Percentiles rank a stretch among this genome's conserved stretches.
Evolutionary conservation across 64 coral and sea anemone genomes (phyloP).

Genomic region (Montipora foliosa): DNA sequence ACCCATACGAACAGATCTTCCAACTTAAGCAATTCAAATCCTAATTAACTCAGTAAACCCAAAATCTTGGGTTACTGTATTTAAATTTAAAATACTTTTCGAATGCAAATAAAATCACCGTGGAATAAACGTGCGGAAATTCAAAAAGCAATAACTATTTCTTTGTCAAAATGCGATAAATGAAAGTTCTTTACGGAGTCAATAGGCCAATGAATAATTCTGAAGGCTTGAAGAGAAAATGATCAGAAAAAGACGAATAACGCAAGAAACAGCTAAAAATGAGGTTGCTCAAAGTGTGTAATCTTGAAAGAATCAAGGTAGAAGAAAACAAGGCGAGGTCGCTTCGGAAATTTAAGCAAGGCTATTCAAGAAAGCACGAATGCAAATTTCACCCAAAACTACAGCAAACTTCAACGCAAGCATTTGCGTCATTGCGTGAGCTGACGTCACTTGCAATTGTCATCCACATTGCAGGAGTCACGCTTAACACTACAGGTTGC

Average conservation of each 20-base stretch:
- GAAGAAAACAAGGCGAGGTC: too few species aligned
- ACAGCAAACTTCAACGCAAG: background rate
- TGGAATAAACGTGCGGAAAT: background rate
- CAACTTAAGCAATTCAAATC: background rate
- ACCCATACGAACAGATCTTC: too few species aligned
- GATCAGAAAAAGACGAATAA: background rate
- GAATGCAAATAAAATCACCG: background rate
- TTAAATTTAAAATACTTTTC: background rate
- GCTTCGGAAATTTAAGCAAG: background rate
- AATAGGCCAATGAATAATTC: background rate
- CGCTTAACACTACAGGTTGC: too few species aligned
- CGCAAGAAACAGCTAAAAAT: too few species aligned
- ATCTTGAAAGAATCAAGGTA: too few species aligned
- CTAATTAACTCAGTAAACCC: background rate
- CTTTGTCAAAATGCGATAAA: background rate
- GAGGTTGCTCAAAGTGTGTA: too few species aligned
- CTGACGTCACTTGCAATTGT: too few species aligned
- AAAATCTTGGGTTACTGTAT: background rate
- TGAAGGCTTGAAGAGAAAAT: background rate
- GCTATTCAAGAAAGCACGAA: background rate
- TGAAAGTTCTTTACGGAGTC: background rate
- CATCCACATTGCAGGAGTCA: background rate
- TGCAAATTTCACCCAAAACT: background rate
- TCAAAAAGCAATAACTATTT: background rate
- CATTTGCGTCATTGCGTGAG: background rate